Evolutionary conservation across 2,113 vertebrate species (phyloP).

Genomic region (Prunella himalayana): DNA sequence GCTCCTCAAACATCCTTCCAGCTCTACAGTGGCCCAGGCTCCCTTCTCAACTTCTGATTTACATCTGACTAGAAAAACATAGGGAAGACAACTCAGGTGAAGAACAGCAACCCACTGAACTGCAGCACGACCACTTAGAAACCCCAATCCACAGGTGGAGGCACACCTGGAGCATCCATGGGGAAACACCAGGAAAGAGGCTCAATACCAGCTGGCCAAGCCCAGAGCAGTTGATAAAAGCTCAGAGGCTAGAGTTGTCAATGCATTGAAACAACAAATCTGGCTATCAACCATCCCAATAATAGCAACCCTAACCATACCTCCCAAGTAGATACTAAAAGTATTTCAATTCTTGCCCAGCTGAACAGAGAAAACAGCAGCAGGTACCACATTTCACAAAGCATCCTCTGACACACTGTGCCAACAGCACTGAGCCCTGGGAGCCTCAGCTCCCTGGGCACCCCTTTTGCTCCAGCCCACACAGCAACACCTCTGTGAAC

Average conservation of each 20-base stretch:
- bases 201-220: background rate
- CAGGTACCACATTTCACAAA: background rate
- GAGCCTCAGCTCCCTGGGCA: background rate
- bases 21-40: background rate
- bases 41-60: background rate
- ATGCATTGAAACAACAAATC: background rate
- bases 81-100: background rate
- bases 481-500: background rate
- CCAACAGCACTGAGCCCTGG: background rate
- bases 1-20: background rate
- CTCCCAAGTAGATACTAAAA: background rate
- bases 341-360: background rate
- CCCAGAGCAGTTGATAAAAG: background rate
- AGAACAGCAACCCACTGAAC: background rate
- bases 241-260: background rate
- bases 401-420: background rate
- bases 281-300: background rate
- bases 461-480: background rate
- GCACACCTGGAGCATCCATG: background rate
- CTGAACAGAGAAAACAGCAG: background rate
- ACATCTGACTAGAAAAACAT: background rate
- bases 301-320: background rate
- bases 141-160: background rate
- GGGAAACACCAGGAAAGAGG: background rate
- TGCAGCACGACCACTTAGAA: background rate